Base-by-base conservation (phyloP, 2,113 vertebrate genomes). In the Rhodinocichla rosea region DNA sequence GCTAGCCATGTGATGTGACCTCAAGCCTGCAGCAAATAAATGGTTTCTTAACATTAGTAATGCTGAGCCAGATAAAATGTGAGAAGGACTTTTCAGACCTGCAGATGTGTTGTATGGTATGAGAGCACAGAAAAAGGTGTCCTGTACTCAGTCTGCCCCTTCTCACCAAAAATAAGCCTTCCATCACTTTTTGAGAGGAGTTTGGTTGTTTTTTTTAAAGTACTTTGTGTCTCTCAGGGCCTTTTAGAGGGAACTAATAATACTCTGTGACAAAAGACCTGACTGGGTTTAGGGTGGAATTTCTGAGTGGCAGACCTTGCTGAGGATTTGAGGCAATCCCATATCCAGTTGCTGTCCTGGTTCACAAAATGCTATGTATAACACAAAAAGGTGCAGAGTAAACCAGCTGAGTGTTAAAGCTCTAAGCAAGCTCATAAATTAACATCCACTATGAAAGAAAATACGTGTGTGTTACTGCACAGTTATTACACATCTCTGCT, bases 391-490 rank as follows among this genome's bases (percentile, higher is more conserved):
- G 92, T 94, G 92, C 76, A 88, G 71, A 6, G 2, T 40, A 88
- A 96, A 95, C 55, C 71, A 86, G 59, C 42, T 0, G 0, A 94
- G 76, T 70, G 64, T 80, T 77, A 60, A 77, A 88, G 82, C 84
- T 75, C 68, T 92, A 83, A 90, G 94, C 3, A 3, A 91, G 88
- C 82, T 94, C 93, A 59, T 94, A 95, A 96, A 95, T 96, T 96
- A 95, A 30, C 71, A 78, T 77, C 88, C 68, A 93, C 82, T 56
- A 49, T 90, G 94, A 96, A 96, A 96, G 94, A 80, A 86, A 96
- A 95, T 96, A 80, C 2, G 6, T 71, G 68, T 70, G 39, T 1
- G 9, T 83, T 88, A 52, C 79, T 67, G 55, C 2, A 4, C 52
- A 60, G 90, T 95, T 86, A 96, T 37, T 86, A 68, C 85, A 93